Percentiles rank a stretch among this genome's conserved stretches.
Evolutionary conservation across 2,113 vertebrate genomes (phyloP).

Genomic region (Pimephales promelas): DNA sequence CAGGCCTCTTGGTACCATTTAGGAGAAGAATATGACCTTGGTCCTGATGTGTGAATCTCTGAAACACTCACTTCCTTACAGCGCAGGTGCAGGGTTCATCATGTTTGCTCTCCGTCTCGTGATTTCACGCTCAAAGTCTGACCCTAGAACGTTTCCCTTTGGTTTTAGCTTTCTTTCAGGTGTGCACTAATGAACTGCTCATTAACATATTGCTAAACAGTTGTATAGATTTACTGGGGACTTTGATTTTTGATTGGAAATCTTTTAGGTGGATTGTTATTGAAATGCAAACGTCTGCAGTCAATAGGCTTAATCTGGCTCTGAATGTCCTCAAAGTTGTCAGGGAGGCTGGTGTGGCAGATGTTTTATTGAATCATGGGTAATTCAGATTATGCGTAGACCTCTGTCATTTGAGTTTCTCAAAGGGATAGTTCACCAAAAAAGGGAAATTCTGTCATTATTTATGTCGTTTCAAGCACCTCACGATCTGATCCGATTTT

Average conservation of each 20-base stretch:
- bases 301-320: background rate
- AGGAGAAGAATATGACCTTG: background rate
- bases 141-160: conserved; percentile 38
- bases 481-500: no score
- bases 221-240: background rate
- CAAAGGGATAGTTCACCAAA: background rate
- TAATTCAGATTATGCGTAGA: conserved; percentile 20
- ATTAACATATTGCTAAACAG: conserved; percentile 19
- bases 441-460: no score
- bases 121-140: conserved; percentile 25
- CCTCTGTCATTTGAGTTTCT: background rate
- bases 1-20: background rate
- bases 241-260: background rate
- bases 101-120: conserved; percentile 8
- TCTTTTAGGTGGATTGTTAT: background rate
- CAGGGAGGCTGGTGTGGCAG: background rate
- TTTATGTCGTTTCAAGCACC: no score
- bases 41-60: conserved; percentile 13
- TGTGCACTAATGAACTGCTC: background rate
- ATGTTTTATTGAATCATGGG: conserved; percentile 36
- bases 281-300: background rate
- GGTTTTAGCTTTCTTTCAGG: background rate
- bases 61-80: conserved; percentile 3
- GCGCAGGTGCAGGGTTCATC: conserved; percentile 37
- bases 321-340: background rate